phyloP scores from a whole-genome alignment of 2,797 vertebrate genomes.

The Xiphophorus birchmanni region DNA sequence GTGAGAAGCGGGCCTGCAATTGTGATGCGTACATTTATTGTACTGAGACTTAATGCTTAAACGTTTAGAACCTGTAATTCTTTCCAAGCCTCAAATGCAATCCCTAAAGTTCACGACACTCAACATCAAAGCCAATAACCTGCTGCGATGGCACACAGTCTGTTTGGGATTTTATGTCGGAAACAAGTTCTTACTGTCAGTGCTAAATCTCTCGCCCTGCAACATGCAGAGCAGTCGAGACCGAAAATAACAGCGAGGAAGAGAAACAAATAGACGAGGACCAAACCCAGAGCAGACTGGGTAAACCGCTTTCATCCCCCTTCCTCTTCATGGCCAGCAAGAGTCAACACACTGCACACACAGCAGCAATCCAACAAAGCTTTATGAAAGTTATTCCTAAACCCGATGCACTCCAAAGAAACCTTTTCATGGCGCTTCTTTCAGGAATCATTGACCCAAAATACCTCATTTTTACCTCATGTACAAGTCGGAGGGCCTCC shows the following conservation, averaged over 20 bases:
- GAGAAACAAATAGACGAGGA: conserved; percentile 10
- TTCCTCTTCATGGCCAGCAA: conserved; percentile 27
- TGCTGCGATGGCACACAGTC: conserved; percentile 15
- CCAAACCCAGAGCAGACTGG: conserved; percentile 11
- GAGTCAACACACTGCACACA: conserved; percentile 39
- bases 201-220: conserved; percentile 24
- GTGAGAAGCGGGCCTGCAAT: not conserved
- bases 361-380: conserved; percentile 4
- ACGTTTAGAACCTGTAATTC: not conserved
- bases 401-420: conserved; percentile 5
- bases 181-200: conserved; percentile 17
- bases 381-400: conserved; percentile 28
- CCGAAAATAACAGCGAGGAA: conserved; percentile 18
- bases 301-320: conserved; percentile 38
- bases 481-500: not conserved
- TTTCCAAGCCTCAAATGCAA: conserved; percentile 1
- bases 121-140: conserved; percentile 6
- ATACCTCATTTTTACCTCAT: not conserved
- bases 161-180: conserved; percentile 7
- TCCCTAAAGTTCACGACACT: not conserved
- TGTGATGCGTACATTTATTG: not conserved
- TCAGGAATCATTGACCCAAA: no score
- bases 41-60: not conserved
- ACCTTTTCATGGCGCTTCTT: not conserved
- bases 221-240: conserved; percentile 12